Base-by-base conservation (phyloP, 2,113 vertebrate species). In the Rhynchopsitta pachyrhyncha region DNA sequence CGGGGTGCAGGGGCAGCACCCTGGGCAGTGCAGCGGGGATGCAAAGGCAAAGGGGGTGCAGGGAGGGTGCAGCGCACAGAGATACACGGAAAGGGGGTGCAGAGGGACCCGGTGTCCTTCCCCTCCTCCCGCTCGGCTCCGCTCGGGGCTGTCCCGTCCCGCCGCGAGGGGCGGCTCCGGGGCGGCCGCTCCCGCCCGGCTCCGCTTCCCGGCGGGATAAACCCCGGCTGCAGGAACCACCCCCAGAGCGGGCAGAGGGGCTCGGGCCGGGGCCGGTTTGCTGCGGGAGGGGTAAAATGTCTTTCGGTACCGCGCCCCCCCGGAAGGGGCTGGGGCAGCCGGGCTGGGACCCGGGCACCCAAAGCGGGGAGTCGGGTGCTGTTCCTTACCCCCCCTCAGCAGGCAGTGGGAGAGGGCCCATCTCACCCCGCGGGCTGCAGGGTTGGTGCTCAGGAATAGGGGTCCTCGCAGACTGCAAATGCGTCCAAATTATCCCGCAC, bases 401-500 rank as follows among this genome's bases (percentile, higher is more conserved):
- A 0, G 52, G 7, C 53, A 4, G 18, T 25, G 44, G 25, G 29
- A 60, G 29, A 47, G 52, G 25, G 41, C 18, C 79, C 1, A 1
- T 29, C 52, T 42, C 17, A 39, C 18, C 31, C 13, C 29, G 4
- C 41, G 53, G 59, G 60, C 18, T 71, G 31, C 4, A 8, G 31
- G 7, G 13, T 9, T 44, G 13, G 1, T 5, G 24, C 59, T 50
- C 50, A 39, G 63, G 39, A 74, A 11, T 1, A 3, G 15, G 37
- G 11, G 8, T 60, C 17, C 33, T 50, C 62, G 47, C 6, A 0
- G 23, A 4, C 29, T 9, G 63, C 0, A 1, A 63, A 20, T 3
- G 17, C 6, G 27, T 28, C 27, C 24, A 9, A 29, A 4, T 41
- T 16, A 11, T 27, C 7, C 47, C 18, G 16, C 7, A 6, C 3